Base-by-base conservation (phyloP, 2,888 invertebrate genomes). In the Agrochola circellaris region DNA sequence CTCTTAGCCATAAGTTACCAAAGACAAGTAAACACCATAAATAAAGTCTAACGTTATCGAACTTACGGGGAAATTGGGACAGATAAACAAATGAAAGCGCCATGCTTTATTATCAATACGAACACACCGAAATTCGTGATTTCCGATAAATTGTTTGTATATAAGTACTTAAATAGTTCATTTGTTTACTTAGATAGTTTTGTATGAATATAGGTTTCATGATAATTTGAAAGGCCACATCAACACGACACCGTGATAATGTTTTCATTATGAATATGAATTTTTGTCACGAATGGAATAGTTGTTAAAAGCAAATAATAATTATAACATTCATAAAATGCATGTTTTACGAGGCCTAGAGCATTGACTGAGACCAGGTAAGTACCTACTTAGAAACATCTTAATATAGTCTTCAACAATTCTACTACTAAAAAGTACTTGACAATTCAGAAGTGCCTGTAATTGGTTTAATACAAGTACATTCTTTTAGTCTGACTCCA, bases 21-120 rank as follows among this genome's bases (percentile, higher is more conserved):
- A 13, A 17, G 76, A 61, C 78, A 67, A 42, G 62, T 83, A 68
- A 79, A 81, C 73, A 83, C 34, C 81, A 84, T 84, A 79, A 84
- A 79, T 64, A 83, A 73, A 73, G 4, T 0, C 20, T 13, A 64
- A 45, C 34, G 2, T 54, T 65, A 69, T 67, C 61, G 23, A 71
- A 26, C 38, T 69, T 65, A 61, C 68, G 26, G 38, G 71, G 68
- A 83, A 72, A 73, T 61, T 79, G 34, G 58, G 26, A 61, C 26
- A 81, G 65, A 51, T 51, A 69, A 72, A 73, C 30, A 51, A 54
- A 65, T 48, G 68, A 79, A 69, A 81, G 51, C 45, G 26, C 15
- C 26, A 26, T 34, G 20, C 8, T 60, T 48, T 4, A 61, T 26
- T 26, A 61, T 61, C 38, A 45, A 23, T 13, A 17, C 9, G 7